These are phyloP conservation scores for Drosophila mimica DNA, from an alignment of 2,888 invertebrate genomes.

Conservation along the genomic window DNA sequence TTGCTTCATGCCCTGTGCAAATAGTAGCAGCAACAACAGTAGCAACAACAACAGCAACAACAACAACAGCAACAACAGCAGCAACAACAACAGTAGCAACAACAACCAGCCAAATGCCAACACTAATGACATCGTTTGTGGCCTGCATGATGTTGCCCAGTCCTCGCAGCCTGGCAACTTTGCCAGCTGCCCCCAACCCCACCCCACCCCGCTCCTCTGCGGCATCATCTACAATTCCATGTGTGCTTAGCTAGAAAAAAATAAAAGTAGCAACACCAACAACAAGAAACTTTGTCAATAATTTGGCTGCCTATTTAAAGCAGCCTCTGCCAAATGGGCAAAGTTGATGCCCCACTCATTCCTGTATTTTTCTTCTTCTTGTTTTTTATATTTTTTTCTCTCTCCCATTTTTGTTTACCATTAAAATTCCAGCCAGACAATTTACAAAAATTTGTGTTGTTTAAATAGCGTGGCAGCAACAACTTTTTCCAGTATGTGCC, in stretches of 20 bases:
- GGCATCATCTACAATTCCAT: constrained; percentile 10
- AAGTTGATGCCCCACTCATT: constrained; percentile 36
- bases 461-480: constrained; percentile 63
- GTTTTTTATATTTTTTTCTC: constrained; percentile 8
- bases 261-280: constrained; percentile 10
- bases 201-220: too few species aligned
- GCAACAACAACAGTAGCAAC: constrained; percentile 12
- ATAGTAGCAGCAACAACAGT: constrained; percentile 42
- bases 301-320: constrained; percentile 72
- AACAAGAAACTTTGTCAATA: constrained; percentile 68
- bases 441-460: constrained; percentile 75
- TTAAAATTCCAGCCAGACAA: constrained; percentile 76
- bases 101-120: constrained; percentile 51
- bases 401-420: constrained; percentile 66
- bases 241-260: constrained; percentile 34
- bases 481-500: constrained; percentile 27
- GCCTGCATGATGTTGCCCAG: constrained; percentile 51
- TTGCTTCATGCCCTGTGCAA: constrained; percentile 46
- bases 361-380: not conserved
- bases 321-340: constrained; percentile 52
- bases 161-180: constrained; percentile 7
- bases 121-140: constrained; percentile 77
- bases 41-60: constrained; percentile 15
- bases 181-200: not conserved
- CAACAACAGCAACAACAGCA: constrained; percentile 22